These are phyloP conservation scores for Anoura caudifer DNA, from an alignment of 2,113 vertebrate species.

Conservation along the genomic window DNA sequence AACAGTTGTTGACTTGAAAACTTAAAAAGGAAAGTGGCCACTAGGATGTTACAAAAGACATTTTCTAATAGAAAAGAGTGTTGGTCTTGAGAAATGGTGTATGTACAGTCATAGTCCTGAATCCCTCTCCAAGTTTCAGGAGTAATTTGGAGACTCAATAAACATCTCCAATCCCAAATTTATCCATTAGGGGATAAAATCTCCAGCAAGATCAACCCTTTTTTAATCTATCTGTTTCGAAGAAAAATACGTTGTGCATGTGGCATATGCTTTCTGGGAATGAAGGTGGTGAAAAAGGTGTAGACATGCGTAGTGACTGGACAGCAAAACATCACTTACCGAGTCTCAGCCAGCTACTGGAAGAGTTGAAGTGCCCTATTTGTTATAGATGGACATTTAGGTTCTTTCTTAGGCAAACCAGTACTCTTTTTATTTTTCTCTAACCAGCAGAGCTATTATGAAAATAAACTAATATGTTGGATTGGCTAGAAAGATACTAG, in stretches of 20 bases:
- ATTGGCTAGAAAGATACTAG: not conserved
- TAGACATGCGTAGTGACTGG: not conserved
- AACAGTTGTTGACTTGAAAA: conserved; percentile 18
- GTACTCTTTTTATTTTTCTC: not conserved
- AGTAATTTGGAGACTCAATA: not conserved
- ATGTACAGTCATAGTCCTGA: not conserved
- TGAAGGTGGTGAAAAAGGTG: not conserved
- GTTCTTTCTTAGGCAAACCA: not conserved
- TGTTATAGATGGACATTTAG: not conserved
- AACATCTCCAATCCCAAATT: not conserved
- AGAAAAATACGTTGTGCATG: not conserved
- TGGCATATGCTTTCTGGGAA: not conserved
- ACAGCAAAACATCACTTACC: not conserved
- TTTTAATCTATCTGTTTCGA: not conserved
- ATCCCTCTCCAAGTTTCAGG: not conserved
- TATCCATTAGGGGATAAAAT: not conserved
- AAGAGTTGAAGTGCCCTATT: not conserved
- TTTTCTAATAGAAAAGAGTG: not conserved
- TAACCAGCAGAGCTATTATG: not conserved
- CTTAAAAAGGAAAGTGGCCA: not conserved
- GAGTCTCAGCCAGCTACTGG: not conserved
- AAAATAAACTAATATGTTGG: conserved; percentile 16
- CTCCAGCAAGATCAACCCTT: not conserved
- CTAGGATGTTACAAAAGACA: not conserved
- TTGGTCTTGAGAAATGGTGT: not conserved